Evolutionary conservation across 2,113 vertebrate genomes (phyloP), one percentile per base, ranked within the genome.

Genomic region (Elachura formosa): DNA sequence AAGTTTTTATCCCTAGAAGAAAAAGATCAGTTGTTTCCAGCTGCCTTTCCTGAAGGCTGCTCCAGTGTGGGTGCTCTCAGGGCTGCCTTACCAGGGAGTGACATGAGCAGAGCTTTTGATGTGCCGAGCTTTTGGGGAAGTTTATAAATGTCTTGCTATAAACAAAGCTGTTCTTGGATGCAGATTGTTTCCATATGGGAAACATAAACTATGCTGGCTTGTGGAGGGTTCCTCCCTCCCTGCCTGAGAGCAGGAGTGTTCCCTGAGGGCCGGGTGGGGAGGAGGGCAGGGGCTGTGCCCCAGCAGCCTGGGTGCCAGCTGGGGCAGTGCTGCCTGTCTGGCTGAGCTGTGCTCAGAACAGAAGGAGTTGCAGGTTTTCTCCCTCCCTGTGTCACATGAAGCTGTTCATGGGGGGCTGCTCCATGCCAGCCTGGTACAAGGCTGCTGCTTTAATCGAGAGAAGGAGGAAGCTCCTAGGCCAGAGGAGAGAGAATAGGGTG

Each of bases 131-230:
- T 74, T 94, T 74, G 66, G 73, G 86, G 83, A 88, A 93, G 79
- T 94, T 95, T 95, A 93, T 95, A 95, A 92, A 93, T 20, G n/a
- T 62, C 79, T 90, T 19, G 28, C 90, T 91, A 95, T 80, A 93
- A 96, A 94, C 88, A 93, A 84, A 94, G 79, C 85, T 93, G 84
- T 85, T 94, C 93, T 91, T 81, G 89, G 71, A 82, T 76, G 84
- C 62, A 92, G 74, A 96, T 87, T 81, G 88, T 84, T 97, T 95
- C 97, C 97, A 97, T 95, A 89, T 96, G 96, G 64, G 68, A 91
- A 91, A 82, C 59, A 87, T 43, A 93, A 78, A 71, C 69, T 40
- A 14, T 3, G 29, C 51, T 91, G 77, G 78, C 73, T 86, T 52
- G 14, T 52, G 61, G 55, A 93, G 49, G 31, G 40, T 43, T 93